Evolutionary conservation across 53 echinoderm and acorn worm genomes (phyloP).

Genomic region (Holothuria leucospilota): DNA sequence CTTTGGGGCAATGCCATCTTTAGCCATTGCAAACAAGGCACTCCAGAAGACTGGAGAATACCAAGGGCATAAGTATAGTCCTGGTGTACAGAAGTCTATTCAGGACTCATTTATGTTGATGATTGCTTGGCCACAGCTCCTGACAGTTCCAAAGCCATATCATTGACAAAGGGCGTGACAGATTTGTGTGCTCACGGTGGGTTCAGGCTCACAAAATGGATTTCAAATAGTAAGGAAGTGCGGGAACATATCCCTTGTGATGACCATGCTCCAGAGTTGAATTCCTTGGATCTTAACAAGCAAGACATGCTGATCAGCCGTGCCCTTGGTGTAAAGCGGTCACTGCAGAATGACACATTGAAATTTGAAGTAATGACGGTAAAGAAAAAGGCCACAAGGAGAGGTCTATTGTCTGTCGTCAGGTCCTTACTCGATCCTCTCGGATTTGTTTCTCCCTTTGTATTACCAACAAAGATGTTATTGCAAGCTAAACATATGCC

Average conservation of each 20-base stretch:
- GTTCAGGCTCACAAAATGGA: too few relatives aligned
- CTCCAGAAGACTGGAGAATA: background rate
- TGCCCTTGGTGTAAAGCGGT: slow-evolving; percentile 35
- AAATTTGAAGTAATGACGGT: background rate
- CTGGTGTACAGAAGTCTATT: too few relatives aligned
- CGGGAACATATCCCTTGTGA: background rate
- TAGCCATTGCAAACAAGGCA: slow-evolving; percentile 3
- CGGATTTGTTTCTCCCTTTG: slow-evolving; percentile 34
- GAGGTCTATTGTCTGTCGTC: slow-evolving; percentile 21
- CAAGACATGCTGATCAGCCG: background rate
- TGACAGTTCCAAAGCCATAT: background rate
- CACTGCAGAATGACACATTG: slow-evolving; percentile 3
- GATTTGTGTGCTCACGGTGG: too few relatives aligned
- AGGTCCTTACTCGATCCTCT: slow-evolving; percentile 44
- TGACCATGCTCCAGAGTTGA: too few relatives aligned
- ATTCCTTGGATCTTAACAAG: too few relatives aligned
- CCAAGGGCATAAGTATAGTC: too few relatives aligned
- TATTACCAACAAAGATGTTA: slow-evolving; percentile 34
- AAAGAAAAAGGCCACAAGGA: background rate
- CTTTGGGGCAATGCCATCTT: too few relatives aligned
- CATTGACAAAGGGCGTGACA: background rate
- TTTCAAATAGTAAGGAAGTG: too few relatives aligned
- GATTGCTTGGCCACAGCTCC: background rate
- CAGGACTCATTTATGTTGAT: too few relatives aligned
- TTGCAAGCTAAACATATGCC: slow-evolving; percentile 30